A percentile compares a stretch with the other conserved stretches of the same genome.
These are phyloP conservation scores for Gortyna flavago DNA, from an alignment of 2,888 invertebrate genomes.

Conservation along the genomic window DNA sequence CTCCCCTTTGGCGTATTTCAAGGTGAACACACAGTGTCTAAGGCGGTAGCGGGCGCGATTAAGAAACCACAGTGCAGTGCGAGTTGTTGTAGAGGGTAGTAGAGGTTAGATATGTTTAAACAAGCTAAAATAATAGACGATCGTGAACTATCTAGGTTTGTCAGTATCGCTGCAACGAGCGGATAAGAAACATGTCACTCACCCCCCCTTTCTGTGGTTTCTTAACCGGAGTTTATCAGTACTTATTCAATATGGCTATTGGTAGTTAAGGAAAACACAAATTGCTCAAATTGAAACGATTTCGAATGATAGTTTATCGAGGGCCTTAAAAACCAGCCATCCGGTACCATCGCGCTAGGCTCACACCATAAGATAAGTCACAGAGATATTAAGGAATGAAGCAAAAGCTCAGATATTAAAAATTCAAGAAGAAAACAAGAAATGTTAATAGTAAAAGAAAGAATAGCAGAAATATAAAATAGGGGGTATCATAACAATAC, in stretches of 20 bases:
- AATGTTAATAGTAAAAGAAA: background rate
- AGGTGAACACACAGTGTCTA: background rate
- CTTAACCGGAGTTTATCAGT: background rate
- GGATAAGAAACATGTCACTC: background rate
- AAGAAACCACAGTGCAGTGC: background rate
- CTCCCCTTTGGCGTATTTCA: background rate
- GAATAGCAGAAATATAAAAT: background rate
- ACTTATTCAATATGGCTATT: background rate
- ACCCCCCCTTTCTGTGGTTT: background rate
- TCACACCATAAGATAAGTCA: background rate
- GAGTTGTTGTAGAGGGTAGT: background rate
- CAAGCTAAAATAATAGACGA: background rate
- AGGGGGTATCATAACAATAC: background rate
- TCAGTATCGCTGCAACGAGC: background rate
- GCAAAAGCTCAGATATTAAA: background rate
- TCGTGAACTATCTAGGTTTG: background rate
- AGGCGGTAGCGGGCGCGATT: background rate
- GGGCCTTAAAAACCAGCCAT: background rate
- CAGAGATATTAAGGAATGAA: background rate
- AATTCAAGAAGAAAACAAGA: background rate
- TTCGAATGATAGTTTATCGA: background rate
- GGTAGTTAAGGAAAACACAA: background rate
- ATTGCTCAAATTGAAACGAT: background rate
- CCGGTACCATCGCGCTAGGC: too few species aligned
- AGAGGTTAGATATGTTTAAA: background rate